A percentile compares a stretch with the other conserved stretches of the same genome.
phyloP scores from a whole-genome alignment of 2,113 vertebrate genomes.

The Phrynosoma blainvillii region DNA sequence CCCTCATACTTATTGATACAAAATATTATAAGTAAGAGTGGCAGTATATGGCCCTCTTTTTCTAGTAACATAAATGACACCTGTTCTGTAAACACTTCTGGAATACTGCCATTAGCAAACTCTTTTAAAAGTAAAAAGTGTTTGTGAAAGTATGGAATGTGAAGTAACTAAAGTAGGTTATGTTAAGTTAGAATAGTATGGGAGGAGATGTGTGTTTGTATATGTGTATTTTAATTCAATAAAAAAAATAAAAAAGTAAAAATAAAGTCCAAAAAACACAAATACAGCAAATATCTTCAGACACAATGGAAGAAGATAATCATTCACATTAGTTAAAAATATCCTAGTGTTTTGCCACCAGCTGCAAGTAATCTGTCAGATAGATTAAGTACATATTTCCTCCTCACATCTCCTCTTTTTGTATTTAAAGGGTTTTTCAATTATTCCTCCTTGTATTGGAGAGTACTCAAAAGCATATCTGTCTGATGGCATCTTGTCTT shows the following conservation, averaged over 20 bases:
- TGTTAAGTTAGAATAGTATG: no score
- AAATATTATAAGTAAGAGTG: not conserved
- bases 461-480: not conserved
- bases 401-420: not conserved
- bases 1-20: not conserved
- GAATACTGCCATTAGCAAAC: not conserved
- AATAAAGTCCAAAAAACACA: not conserved
- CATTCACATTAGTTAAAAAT: not conserved
- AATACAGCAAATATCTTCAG: not conserved
- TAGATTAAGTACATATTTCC: not conserved
- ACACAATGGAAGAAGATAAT: constrained; percentile 3
- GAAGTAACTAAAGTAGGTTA: no score
- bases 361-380: not conserved
- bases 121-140: not conserved
- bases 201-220: no score
- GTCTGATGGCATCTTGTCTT: not conserved
- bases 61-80: not conserved
- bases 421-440: not conserved
- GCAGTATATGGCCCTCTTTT: not conserved
- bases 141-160: no score
- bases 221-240: no score
- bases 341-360: constrained; percentile 18
- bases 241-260: not conserved
- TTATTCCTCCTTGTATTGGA: constrained; percentile 19
- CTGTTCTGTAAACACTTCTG: not conserved